A percentile compares a stretch with the other conserved stretches of the same genome.
These are phyloP conservation scores for Vollenhovia emeryi DNA, from an alignment of 1,140 invertebrate species.

Conservation along the genomic window DNA sequence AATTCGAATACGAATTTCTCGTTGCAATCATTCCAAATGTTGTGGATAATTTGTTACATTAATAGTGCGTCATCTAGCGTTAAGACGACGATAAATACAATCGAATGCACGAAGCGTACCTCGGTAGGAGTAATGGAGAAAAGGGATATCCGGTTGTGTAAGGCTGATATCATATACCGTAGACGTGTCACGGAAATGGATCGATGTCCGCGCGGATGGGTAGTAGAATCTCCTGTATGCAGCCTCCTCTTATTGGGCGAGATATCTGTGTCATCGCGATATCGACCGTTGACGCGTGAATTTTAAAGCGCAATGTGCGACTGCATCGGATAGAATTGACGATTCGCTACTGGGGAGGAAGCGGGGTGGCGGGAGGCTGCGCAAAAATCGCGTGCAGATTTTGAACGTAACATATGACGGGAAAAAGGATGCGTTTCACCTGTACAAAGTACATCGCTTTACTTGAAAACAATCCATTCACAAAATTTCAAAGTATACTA, in stretches of 20 bases:
- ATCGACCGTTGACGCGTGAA: slow-evolving; percentile 54
- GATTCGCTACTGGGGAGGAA: background rate
- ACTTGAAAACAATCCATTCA: background rate
- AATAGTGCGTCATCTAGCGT: background rate
- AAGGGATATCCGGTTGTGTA: slow-evolving; percentile 46
- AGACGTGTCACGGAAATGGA: slow-evolving; percentile 47
- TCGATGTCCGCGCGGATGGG: slow-evolving; percentile 31
- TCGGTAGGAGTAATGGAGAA: slow-evolving; percentile 14
- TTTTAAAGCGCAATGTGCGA: slow-evolving; percentile 54
- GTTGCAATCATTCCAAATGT: background rate
- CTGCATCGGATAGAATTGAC: slow-evolving; percentile 26
- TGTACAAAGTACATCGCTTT: background rate
- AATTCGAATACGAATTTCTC: background rate
- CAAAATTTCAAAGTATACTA: background rate
- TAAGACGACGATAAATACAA: background rate
- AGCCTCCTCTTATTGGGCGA: slow-evolving; percentile 53
- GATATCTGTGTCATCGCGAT: slow-evolving; percentile 53
- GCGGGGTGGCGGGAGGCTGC: background rate
- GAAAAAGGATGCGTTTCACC: background rate
- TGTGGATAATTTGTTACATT: background rate
- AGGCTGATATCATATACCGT: slow-evolving; percentile 39
- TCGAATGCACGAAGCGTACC: background rate
- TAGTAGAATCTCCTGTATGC: slow-evolving; percentile 51
- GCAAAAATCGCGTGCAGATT: slow-evolving; percentile 14
- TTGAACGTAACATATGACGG: background rate